Evolutionary conservation across 2,113 vertebrate genomes (phyloP), one percentile per base, ranked within the genome.

Genomic region (Peromyscus polionotus): DNA sequence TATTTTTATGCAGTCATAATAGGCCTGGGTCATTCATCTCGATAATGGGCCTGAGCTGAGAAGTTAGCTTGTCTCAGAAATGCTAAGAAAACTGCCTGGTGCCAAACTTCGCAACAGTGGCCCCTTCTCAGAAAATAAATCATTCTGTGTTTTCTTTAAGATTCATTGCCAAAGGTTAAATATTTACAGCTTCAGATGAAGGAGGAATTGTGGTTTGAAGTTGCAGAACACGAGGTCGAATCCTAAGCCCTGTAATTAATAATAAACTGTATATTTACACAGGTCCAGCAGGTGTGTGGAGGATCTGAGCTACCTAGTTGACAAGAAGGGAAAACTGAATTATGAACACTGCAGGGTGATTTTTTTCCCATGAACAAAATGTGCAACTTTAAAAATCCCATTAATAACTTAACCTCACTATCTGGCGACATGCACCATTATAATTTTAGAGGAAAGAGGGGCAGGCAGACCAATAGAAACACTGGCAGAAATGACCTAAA

Each of bases 101-200:
- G 70, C 93, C 86, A 96, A 97, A 96, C 59, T 81, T 96, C 54
- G 91, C 88, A 95, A 94, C 88, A 95, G 92, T 93, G 91, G 77
- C 68, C 63, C 67, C 90, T 96, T 97, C 95, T 91, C 83, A 96
- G 89, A 89, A 75, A 93, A 97, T 96, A 97, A 97, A 93, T 97
- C 94, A 96, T 51, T 80, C 63, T 94, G 61, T 94, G 89, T 95
- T 98, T 97, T 95, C 93, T 85, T 98, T 95, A 94, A 93, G 91
- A 93, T 85, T 97, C 87, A 88, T 42, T 97, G 91, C 81, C 97
- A 97, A 94, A 63, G 57, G 90, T 97, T 97, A 97, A 97, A 98
- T 97, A 97, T 97, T 65, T 91, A 98, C 88, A 97, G 97, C 42
- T 96, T 96, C 77, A 95, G 31, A 67, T 73, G 95, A 98, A 97